Evolutionary conservation across 37 sponge, comb jelly and placozoan species (phyloP).

Genomic region (Crambe crambe): DNA sequence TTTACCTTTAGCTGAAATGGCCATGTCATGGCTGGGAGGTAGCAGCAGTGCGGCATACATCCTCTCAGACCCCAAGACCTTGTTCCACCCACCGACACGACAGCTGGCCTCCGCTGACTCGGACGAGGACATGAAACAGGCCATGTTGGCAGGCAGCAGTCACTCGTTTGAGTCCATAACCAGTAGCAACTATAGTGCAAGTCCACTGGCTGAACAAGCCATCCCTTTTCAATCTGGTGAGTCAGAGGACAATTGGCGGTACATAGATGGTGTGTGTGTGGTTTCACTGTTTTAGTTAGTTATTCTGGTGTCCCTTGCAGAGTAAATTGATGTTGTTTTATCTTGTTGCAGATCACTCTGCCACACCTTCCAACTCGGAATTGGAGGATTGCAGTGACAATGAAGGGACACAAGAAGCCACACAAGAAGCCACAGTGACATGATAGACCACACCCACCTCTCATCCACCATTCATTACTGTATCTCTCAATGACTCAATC

Average conservation of each 20-base stretch:
- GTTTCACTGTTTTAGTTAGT: too few species aligned
- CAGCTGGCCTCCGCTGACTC: neutral
- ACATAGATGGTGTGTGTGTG: too few species aligned
- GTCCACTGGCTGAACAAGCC: slow-evolving; percentile 14
- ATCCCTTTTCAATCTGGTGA: slow-evolving; percentile 15
- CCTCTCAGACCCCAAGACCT: too few species aligned
- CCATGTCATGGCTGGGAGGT: too few species aligned
- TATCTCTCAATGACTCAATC: too few species aligned
- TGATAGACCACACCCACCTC: neutral
- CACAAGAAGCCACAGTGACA: neutral
- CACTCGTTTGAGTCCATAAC: slow-evolving; percentile 13
- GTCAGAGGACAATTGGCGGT: too few species aligned
- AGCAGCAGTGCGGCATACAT: too few species aligned
- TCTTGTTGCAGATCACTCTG: neutral
- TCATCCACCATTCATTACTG: too few species aligned
- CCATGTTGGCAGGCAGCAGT: neutral
- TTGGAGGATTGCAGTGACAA: slow-evolving; percentile 19
- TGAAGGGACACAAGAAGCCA: neutral
- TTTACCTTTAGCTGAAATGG: too few species aligned
- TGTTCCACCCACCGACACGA: neutral
- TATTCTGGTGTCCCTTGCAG: neutral
- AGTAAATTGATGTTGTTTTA: neutral
- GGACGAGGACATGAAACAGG: neutral
- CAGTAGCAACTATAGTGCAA: too few species aligned
- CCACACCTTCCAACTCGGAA: slow-evolving; percentile 11